Evolutionary conservation across 2,888 invertebrate species (phyloP).

Genomic region (Sinodicranocentrus sp.): DNA sequence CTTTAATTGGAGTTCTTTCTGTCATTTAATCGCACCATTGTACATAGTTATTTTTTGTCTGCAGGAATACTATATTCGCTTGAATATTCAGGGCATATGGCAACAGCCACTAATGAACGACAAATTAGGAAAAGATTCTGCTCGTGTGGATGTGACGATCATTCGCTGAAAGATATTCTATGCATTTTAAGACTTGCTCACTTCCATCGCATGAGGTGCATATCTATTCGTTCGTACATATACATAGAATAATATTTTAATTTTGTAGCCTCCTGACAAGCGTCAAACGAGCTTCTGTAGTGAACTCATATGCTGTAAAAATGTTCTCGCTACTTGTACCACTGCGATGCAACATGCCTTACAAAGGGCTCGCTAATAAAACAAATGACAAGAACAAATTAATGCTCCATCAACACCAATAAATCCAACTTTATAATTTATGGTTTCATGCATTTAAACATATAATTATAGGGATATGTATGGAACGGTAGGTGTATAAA

Average conservation of each 20-base stretch:
- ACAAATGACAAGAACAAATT: constrained; percentile 21
- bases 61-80: neutral
- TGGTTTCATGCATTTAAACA: neutral
- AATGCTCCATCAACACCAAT: constrained; percentile 14
- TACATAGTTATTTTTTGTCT: neutral
- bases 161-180: too few species aligned
- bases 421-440: constrained; percentile 9
- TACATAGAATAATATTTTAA: neutral
- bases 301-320: neutral
- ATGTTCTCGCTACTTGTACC: neutral
- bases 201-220: neutral
- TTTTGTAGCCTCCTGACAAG: neutral
- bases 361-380: neutral
- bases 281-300: neutral
- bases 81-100: neutral
- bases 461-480: neutral
- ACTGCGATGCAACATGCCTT: neutral
- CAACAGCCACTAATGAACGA: neutral
- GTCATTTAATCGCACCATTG: constrained; percentile 10
- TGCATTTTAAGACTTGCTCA: too few species aligned
- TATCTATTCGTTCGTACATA: neutral
- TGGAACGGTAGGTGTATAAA: neutral
- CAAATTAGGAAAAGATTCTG: constrained; percentile 14
- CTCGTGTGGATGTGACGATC: constrained; percentile 7
- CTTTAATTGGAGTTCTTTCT: constrained; percentile 30